Evolutionary conservation across 2,888 invertebrate genomes (phyloP).

Genomic region (Chalcosyrphus nemorum): DNA sequence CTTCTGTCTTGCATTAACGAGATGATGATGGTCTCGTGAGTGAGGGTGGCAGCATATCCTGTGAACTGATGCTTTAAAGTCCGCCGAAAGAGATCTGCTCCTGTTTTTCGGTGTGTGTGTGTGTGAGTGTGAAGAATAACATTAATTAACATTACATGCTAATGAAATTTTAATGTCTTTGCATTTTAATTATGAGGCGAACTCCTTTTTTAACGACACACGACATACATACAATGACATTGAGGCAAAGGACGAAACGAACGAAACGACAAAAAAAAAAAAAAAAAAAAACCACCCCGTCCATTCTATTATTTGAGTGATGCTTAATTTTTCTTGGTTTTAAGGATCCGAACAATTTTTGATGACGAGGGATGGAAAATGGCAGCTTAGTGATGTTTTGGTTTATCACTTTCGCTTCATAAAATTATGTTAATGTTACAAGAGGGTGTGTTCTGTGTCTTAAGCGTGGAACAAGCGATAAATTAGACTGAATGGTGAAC

Average conservation of each 20-base stretch:
- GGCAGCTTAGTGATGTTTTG: constrained; percentile 69
- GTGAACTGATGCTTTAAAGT: constrained; percentile 27
- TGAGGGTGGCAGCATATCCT: neutral
- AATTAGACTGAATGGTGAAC: constrained; percentile 27
- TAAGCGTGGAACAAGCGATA: constrained; percentile 42
- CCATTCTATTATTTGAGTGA: constrained; percentile 32
- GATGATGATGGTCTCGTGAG: constrained; percentile 23
- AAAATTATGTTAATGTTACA: constrained; percentile 60
- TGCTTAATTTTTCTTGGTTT: constrained; percentile 1
- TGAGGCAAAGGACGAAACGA: no score
- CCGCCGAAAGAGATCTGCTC: neutral
- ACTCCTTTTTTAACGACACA: constrained; percentile 60
- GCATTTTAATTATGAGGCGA: constrained; percentile 73
- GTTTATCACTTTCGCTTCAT: constrained; percentile 69
- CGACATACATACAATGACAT: constrained; percentile 38
- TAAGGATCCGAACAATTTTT: constrained; percentile 22
- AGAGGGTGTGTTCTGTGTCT: constrained; percentile 23
- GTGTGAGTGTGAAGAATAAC: constrained; percentile 69
- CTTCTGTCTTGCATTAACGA: constrained; percentile 43
- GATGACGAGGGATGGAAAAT: constrained; percentile 41
- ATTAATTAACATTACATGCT: constrained; percentile 77
- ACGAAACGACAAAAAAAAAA: constrained; percentile 19
- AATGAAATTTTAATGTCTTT: constrained; percentile 76
- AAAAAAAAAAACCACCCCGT: constrained; percentile 1
- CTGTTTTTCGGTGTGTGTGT: neutral